These are phyloP conservation scores for Damaliscus lunatus DNA, from an alignment of 2,113 vertebrate species.

Conservation along the genomic window DNA sequence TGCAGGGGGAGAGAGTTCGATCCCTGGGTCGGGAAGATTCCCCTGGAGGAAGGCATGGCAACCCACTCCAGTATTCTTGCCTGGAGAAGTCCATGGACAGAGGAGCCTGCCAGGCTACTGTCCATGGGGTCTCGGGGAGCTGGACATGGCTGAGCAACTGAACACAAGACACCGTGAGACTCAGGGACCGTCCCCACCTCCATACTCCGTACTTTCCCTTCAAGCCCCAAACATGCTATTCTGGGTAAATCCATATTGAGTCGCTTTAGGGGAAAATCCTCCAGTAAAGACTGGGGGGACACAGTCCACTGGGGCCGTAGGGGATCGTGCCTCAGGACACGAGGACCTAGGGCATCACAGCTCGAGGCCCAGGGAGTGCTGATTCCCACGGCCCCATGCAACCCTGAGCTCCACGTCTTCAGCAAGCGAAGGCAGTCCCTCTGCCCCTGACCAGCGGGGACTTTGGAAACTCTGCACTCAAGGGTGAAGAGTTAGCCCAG, in stretches of 20 bases:
- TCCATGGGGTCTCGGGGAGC: background rate
- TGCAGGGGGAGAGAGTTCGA: fast-evolving
- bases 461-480: background rate
- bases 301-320: fast-evolving
- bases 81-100: background rate
- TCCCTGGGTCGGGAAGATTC: background rate
- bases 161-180: background rate
- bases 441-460: fast-evolving
- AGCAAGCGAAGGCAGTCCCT: background rate
- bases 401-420: background rate
- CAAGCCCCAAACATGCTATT: background rate
- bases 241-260: background rate
- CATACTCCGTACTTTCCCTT: background rate
- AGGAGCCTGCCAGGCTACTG: background rate
- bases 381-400: too few relatives aligned
- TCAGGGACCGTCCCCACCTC: background rate
- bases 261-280: background rate
- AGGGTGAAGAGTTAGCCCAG: constrained; percentile 73
- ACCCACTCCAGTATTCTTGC: background rate
- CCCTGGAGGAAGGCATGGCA: background rate
- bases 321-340: background rate
- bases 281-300: background rate
- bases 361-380: background rate
- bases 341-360: background rate
- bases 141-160: background rate